Conservation (phyloP, 2,113 vertebrate genomes). For the Hymenochirus boettgeri region DNA sequence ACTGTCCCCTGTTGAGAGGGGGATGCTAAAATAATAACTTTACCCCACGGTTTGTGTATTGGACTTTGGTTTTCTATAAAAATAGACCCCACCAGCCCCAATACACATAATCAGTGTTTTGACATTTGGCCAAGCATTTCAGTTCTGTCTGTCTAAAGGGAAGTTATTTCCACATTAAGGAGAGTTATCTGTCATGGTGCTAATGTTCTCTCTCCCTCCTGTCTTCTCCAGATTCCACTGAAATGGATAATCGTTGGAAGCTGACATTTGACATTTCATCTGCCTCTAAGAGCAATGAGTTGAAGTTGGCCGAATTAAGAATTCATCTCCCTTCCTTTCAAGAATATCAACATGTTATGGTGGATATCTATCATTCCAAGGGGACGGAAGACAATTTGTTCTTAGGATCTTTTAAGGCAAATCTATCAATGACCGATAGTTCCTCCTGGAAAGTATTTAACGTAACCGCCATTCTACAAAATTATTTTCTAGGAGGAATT, state of each 20-base stretch:
- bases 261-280: constrained; percentile 82
- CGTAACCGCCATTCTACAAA: constrained; percentile 64
- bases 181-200: constrained; percentile 3
- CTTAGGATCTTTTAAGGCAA: constrained; percentile 63
- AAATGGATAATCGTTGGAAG: constrained; percentile 64
- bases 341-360: constrained; percentile 40
- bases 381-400: constrained; percentile 52
- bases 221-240: constrained; percentile 62
- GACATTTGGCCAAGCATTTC: constrained; percentile 55
- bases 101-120: constrained; percentile 64
- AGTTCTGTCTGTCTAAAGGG: background rate
- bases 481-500: constrained; percentile 59
- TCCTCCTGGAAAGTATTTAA: constrained; percentile 76
- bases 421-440: constrained; percentile 36
- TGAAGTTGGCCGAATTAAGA: constrained; percentile 73
- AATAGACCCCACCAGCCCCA: constrained; percentile 47
- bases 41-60: constrained; percentile 65
- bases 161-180: background rate
- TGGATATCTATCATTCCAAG: constrained; percentile 74
- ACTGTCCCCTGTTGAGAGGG: constrained; percentile 55
- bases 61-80: constrained; percentile 62
- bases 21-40: constrained; percentile 65
- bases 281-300: constrained; percentile 61
- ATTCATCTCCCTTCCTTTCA: constrained; percentile 57
- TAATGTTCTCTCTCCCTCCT: constrained; percentile 9